These are phyloP conservation scores for Thera obeliscata DNA, from an alignment of 2,888 invertebrate genomes.

Conservation along the genomic window DNA sequence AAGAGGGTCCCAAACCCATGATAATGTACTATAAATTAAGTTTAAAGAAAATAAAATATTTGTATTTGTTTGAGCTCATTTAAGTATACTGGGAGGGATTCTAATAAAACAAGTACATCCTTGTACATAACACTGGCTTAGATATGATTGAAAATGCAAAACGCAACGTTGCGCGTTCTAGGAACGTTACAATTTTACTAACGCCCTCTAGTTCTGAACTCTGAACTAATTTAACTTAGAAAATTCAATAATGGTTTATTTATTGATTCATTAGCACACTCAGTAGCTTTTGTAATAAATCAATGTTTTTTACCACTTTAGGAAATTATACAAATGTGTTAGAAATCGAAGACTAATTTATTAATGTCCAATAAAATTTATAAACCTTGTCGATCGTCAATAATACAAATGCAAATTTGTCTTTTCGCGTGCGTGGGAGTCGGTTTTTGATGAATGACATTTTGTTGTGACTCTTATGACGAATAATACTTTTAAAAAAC, in stretches of 20 bases:
- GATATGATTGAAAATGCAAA: too few species aligned
- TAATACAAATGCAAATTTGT: conserved; percentile 43
- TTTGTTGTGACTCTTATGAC: not conserved
- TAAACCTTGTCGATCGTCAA: conserved; percentile 36
- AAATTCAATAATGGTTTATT: not conserved
- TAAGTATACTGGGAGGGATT: too few species aligned
- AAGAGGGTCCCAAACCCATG: too few species aligned
- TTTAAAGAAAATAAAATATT: too few species aligned
- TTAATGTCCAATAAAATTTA: conserved; percentile 34
- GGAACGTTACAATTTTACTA: too few species aligned
- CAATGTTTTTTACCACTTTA: conserved; percentile 12
- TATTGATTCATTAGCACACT: not conserved
- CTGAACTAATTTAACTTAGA: not conserved
- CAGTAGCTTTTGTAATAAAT: conserved; percentile 13
- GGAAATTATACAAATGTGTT: conserved; percentile 24
- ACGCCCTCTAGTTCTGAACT: too few species aligned
- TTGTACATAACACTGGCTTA: too few species aligned
- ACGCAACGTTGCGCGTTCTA: too few species aligned
- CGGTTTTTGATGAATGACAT: conserved; percentile 18
- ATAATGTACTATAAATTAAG: too few species aligned
- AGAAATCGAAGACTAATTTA: conserved; percentile 27
- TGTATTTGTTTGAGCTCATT: too few species aligned
- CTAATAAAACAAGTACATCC: too few species aligned
- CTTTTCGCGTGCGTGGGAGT: conserved; percentile 43
- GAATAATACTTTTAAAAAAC: not conserved